Conservation (phyloP, 1,140 invertebrate species). For the Aphidius ervi region DNA sequence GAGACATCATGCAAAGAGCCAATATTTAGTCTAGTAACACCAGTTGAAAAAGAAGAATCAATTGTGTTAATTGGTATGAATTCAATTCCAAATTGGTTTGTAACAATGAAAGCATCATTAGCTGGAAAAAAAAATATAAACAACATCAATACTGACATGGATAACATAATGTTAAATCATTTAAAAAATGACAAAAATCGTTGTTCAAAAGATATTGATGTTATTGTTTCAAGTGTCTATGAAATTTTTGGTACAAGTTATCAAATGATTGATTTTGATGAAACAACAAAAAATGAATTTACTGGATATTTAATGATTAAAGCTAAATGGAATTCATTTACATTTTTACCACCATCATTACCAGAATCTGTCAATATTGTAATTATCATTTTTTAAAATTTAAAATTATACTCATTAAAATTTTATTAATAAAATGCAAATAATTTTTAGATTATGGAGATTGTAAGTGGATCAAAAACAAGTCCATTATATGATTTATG, state of each 20-base stretch:
- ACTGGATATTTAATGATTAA: conserved; percentile 36
- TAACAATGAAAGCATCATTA: conserved; percentile 30
- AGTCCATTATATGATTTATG: conserved; percentile 36
- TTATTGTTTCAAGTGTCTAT: conserved; percentile 28
- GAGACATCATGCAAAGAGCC: conserved; percentile 21
- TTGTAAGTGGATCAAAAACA: conserved; percentile 28
- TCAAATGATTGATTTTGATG: conserved; percentile 28
- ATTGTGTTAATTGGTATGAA: conserved; percentile 32
- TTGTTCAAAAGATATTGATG: conserved; percentile 24
- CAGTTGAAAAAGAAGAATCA: conserved; percentile 27
- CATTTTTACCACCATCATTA: conserved; percentile 28
- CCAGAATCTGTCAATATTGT: conserved; percentile 6
- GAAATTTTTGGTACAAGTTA: conserved; percentile 38
- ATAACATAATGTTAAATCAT: neutral
- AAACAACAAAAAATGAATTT: conserved; percentile 31
- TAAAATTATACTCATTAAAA: neutral
- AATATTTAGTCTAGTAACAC: conserved; percentile 39
- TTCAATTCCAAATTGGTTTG: conserved; percentile 30
- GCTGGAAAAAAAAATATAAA: conserved; percentile 1
- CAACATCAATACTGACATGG: neutral
- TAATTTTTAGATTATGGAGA: conserved; percentile 32
- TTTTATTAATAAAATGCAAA: conserved; percentile 1
- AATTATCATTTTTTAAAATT: neutral
- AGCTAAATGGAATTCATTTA: conserved; percentile 30
- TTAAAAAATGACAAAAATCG: neutral